Evolutionary conservation across 2,888 invertebrate genomes (phyloP).

Genomic region (Endotricha flammealis): DNA sequence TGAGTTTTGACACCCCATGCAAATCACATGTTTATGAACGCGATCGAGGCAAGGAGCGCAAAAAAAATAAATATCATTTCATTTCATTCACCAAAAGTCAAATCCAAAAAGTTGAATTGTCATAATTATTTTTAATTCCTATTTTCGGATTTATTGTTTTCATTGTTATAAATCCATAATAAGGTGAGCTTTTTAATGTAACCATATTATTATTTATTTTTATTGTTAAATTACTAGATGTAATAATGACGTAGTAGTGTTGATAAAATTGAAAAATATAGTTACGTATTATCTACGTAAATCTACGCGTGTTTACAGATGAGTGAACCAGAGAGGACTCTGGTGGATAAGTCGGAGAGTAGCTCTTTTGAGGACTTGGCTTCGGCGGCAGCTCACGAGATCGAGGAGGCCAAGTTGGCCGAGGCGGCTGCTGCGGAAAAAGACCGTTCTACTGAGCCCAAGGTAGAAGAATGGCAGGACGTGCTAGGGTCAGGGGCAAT

Average conservation of each 20-base stretch:
- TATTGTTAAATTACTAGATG: too few relatives aligned
- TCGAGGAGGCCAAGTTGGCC: constrained; percentile 66
- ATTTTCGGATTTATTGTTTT: constrained; percentile 24
- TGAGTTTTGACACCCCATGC: too few relatives aligned
- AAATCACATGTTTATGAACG: background rate
- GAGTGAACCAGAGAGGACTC: constrained; percentile 62
- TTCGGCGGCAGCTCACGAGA: constrained; percentile 76
- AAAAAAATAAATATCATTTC: constrained; percentile 13
- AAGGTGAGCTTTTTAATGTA: constrained; percentile 28
- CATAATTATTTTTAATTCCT: constrained; percentile 36
- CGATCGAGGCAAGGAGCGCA: background rate
- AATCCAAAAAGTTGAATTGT: constrained; percentile 59
- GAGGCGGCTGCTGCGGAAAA: constrained; percentile 55
- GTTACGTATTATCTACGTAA: constrained; percentile 43
- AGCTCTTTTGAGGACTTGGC: constrained; percentile 82
- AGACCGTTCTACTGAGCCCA: constrained; percentile 42
- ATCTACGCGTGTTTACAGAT: constrained; percentile 54
- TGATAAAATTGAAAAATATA: constrained; percentile 31
- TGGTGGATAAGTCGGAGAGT: constrained; percentile 80
- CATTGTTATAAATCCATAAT: constrained; percentile 21
- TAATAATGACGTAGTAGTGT: constrained; percentile 11
- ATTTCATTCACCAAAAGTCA: constrained; percentile 33
- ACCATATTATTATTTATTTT: background rate
- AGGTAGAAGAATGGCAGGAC: constrained; percentile 82
- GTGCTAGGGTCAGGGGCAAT: constrained; percentile 88